Evolutionary conservation across 35 echinoderm and acorn worm species (phyloP).

Genomic region (Ophioderma brevispina): DNA sequence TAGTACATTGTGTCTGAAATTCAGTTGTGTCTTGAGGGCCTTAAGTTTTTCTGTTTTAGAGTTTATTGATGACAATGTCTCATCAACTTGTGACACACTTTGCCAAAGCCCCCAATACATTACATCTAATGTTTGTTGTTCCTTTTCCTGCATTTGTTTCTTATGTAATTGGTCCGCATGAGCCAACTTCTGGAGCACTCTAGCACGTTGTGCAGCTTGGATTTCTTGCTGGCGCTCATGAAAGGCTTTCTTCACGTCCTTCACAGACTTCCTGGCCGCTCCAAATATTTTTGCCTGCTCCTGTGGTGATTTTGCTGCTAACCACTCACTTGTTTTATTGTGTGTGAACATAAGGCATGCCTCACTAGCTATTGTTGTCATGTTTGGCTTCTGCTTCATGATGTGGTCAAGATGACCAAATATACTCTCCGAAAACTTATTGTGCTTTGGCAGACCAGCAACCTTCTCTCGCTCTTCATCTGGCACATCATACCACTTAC

Average conservation of each 20-base stretch:
- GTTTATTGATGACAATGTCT: background rate
- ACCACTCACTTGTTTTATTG: constrained; percentile 33
- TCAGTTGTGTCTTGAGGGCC: background rate
- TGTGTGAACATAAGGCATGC: constrained; percentile 47
- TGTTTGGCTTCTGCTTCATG: constrained; percentile 31
- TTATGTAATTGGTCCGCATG: constrained; percentile 16
- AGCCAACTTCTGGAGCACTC: background rate
- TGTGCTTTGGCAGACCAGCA: constrained; percentile 22
- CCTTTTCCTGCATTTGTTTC: background rate
- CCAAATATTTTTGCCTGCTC: constrained; percentile 18
- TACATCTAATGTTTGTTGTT: background rate
- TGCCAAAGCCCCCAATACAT: constrained; percentile 51
- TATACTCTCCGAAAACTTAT: constrained; percentile 47
- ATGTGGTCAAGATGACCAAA: constrained; percentile 43
- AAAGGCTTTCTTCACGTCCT: background rate
- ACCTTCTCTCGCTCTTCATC: background rate
- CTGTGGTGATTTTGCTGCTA: background rate
- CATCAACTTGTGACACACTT: background rate
- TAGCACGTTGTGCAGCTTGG: constrained; percentile 14
- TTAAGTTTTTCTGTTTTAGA: background rate
- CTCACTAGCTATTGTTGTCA: constrained; percentile 39
- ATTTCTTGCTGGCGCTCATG: constrained; percentile 4
- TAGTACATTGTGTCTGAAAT: background rate
- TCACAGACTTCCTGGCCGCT: background rate
- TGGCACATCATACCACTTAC: background rate